Percentiles rank a stretch among this genome's conserved stretches.
Conservation (phyloP, 1,140 invertebrate species). For the Diabrotica undecimpunctata region DNA sequence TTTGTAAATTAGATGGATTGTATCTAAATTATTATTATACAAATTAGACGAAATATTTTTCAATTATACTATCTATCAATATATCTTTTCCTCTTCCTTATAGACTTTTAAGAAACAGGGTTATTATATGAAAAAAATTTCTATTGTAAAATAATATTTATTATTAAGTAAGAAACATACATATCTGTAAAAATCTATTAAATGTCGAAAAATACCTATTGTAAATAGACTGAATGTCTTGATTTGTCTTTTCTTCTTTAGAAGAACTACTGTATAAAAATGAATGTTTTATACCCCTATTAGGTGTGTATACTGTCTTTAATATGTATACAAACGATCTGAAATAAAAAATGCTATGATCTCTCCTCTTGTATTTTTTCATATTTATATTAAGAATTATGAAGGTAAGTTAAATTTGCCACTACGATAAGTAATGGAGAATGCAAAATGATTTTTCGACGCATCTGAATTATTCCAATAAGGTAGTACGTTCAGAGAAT, state of each 20-base stretch:
- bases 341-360: constrained; percentile 14
- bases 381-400: too few relatives aligned
- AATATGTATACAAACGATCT: constrained; percentile 23
- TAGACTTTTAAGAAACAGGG: constrained; percentile 14
- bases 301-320: constrained; percentile 14
- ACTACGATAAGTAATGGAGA: too few relatives aligned
- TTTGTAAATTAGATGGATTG: too few relatives aligned
- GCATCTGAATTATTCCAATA: too few relatives aligned
- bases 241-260: not conserved
- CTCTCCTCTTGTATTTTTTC: not conserved
- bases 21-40: too few relatives aligned
- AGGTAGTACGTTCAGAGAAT: too few relatives aligned
- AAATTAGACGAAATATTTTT: too few relatives aligned
- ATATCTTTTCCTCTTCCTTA: not conserved
- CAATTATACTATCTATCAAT: too few relatives aligned
- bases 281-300: constrained; percentile 32
- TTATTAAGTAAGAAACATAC: constrained; percentile 3
- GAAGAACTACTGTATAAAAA: constrained; percentile 20
- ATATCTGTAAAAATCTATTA: constrained; percentile 15
- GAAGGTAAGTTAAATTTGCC: too few relatives aligned
- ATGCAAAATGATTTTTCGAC: too few relatives aligned
- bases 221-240: constrained; percentile 9
- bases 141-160: not conserved
- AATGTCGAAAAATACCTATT: not conserved
- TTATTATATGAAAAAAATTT: constrained; percentile 6